Conservation (phyloP, 2,113 vertebrate genomes). For the Thalassarche chlororhynchos region DNA sequence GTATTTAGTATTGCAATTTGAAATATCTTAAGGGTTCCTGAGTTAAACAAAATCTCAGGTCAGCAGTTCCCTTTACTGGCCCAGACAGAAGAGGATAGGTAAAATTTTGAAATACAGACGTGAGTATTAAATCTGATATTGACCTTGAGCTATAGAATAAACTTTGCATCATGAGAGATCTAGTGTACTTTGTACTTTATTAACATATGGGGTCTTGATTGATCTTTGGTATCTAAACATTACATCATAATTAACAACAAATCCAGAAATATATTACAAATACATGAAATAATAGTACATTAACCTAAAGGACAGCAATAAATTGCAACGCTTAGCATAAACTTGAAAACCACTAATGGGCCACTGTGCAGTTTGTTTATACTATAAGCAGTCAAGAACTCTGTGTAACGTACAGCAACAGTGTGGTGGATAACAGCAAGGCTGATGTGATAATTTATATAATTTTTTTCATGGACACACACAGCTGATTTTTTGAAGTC, state of each 20-base stretch:
- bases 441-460: neutral
- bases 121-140: neutral
- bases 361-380: slow-evolving; percentile 58
- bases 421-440: neutral
- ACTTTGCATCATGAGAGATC: neutral
- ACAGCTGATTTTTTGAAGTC: neutral
- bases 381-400: slow-evolving; percentile 17
- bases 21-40: neutral
- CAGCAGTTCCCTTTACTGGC: neutral
- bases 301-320: slow-evolving; percentile 65
- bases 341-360: slow-evolving; percentile 71
- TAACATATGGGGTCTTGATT: slow-evolving; percentile 43
- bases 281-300: slow-evolving; percentile 59
- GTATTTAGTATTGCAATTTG: neutral
- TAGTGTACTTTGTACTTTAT: slow-evolving; percentile 16
- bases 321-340: slow-evolving; percentile 58
- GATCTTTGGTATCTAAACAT: slow-evolving; percentile 62
- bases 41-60: neutral
- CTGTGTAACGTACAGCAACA: neutral
- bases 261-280: slow-evolving; percentile 62
- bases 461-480: neutral
- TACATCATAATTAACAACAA: slow-evolving; percentile 69
- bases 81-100: neutral
- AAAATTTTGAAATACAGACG: neutral
- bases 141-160: slow-evolving; percentile 49